phyloP scores from a whole-genome alignment of 1,140 invertebrate species.

The Eriosoma lanigerum region DNA sequence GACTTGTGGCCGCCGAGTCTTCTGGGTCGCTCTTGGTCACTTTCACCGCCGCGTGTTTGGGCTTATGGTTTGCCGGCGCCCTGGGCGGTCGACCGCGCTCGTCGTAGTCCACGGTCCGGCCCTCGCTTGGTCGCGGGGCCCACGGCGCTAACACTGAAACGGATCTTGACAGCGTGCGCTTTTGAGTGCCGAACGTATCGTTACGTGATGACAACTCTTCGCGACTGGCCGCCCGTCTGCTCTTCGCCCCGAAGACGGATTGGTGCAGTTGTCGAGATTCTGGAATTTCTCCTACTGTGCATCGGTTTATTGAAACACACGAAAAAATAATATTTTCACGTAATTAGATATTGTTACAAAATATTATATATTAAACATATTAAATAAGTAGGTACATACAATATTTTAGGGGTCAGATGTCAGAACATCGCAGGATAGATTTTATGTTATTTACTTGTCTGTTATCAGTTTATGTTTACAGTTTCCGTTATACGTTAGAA shows the following conservation, averaged over 20 bases:
- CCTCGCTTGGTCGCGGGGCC: slow-evolving; percentile 71
- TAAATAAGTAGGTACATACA: no score
- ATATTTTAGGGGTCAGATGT: no score
- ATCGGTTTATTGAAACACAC: neutral
- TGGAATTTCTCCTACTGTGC: slow-evolving; percentile 71
- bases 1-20: neutral
- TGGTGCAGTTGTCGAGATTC: slow-evolving; percentile 64
- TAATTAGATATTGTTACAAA: no score
- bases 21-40: slow-evolving; percentile 38
- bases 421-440: no score
- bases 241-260: slow-evolving; percentile 53
- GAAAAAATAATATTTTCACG: neutral
- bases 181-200: slow-evolving; percentile 65
- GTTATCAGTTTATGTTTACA: no score
- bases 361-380: no score
- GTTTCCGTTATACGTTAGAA: no score
- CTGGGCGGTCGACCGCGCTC: slow-evolving; percentile 53
- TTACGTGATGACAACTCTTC: slow-evolving; percentile 70
- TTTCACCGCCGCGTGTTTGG: slow-evolving; percentile 33
- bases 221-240: slow-evolving; percentile 65
- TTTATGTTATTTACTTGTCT: no score
- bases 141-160: slow-evolving; percentile 81
- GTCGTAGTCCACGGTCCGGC: slow-evolving; percentile 70
- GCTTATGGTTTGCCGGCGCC: slow-evolving; percentile 36
- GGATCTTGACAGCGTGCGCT: slow-evolving; percentile 75